phyloP scores from a whole-genome alignment of 1,140 invertebrate species.

The Mamestra configurata region DNA sequence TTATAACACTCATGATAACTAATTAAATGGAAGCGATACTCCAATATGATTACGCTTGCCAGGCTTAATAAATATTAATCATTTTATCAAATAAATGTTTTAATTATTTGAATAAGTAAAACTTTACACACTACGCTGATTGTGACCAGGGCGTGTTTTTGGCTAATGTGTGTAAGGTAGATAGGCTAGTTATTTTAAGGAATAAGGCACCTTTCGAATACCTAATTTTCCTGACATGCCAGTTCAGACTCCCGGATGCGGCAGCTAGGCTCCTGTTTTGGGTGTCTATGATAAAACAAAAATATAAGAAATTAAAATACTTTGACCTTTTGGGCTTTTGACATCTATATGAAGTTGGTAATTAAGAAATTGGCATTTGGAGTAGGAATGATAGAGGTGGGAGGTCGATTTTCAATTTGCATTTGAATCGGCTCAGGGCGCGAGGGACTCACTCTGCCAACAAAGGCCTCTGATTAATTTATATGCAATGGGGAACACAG shows the following conservation, averaged over 20 bases:
- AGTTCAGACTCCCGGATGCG: too few species aligned
- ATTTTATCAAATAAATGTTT: too few species aligned
- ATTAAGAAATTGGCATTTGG: slow-evolving; percentile 58
- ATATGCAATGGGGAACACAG: slow-evolving; percentile 56
- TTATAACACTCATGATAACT: neutral
- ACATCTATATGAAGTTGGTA: slow-evolving; percentile 56
- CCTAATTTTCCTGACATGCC: too few species aligned
- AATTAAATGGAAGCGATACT: neutral
- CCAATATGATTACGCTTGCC: neutral
- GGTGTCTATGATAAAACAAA: too few species aligned
- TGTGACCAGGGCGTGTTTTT: too few species aligned
- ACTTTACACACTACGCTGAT: too few species aligned
- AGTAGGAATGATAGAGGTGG: slow-evolving; percentile 55
- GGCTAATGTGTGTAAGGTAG: too few species aligned
- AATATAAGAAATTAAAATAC: slow-evolving; percentile 44
- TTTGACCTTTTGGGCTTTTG: slow-evolving; percentile 53
- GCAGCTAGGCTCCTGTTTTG: too few species aligned
- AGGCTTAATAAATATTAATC: neutral
- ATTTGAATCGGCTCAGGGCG: slow-evolving; percentile 61
- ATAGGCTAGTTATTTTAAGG: too few species aligned
- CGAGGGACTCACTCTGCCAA: slow-evolving; percentile 49
- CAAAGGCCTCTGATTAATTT: slow-evolving; percentile 63
- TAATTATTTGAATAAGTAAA: too few species aligned
- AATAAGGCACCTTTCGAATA: too few species aligned
- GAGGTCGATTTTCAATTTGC: slow-evolving; percentile 67